Evolutionary conservation across 2,888 invertebrate species (phyloP).

Genomic region (Lasioglossum lativentre): DNA sequence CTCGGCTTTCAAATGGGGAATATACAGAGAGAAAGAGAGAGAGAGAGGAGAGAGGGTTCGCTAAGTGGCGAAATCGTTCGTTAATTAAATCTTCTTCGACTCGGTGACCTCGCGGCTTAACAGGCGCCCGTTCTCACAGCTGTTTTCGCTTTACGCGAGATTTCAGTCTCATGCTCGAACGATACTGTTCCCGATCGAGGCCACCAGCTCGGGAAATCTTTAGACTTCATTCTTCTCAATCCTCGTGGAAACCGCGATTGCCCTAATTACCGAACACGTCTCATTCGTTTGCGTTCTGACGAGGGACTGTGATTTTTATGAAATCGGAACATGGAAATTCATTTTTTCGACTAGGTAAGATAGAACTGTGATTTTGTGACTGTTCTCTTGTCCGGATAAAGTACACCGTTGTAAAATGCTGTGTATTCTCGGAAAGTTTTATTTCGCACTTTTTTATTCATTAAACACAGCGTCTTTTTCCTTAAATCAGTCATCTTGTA

Average conservation of each 20-base stretch:
- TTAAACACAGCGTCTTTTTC: too few species aligned
- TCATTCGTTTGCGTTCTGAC: background rate
- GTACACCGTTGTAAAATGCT: background rate
- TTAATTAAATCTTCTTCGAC: constrained; percentile 61
- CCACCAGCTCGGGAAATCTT: background rate
- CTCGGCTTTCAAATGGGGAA: constrained; percentile 27
- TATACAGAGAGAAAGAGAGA: constrained; percentile 13
- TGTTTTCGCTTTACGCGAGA: constrained; percentile 45
- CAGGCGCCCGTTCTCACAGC: constrained; percentile 9
- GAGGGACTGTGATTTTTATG: background rate
- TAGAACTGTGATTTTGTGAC: background rate
- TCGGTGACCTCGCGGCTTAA: constrained; percentile 36
- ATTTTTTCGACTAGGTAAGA: too few species aligned
- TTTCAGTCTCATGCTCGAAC: constrained; percentile 42
- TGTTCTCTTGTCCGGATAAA: background rate
- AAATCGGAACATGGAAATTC: background rate
- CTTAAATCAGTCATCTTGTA: too few species aligned
- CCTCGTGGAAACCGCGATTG: background rate
- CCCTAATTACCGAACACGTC: background rate
- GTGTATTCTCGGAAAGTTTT: background rate
- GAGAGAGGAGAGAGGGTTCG: constrained; percentile 19
- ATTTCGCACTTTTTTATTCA: too few species aligned
- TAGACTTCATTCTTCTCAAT: background rate
- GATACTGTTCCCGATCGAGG: background rate
- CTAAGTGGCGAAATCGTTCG: constrained; percentile 54